Base-by-base conservation (phyloP, 2,113 vertebrate species). In the Triplophysa rosa region DNA sequence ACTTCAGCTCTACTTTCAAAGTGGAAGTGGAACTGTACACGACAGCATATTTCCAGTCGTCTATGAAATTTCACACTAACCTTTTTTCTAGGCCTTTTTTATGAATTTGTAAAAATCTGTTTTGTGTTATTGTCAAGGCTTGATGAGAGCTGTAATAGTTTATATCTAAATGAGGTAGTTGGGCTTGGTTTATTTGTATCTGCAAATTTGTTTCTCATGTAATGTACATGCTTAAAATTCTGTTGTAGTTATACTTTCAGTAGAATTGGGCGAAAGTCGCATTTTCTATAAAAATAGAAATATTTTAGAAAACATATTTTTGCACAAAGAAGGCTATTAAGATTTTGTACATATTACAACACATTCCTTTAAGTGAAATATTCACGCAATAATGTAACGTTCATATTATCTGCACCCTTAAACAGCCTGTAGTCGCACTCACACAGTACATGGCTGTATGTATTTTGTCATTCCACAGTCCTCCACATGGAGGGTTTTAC, bases 61-160 rank as follows among this genome's bases (percentile, higher is more conserved):
- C 56, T 42, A 14, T 17, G 40, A 47, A 37, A 63, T 74, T 74
- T 63, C 71, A 74, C 71, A 74, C 58, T 63, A 74, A 47, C 4
- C 6, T 62, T 11, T n/a, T n/a, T 58, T 58, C 8, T 21, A 52
- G 49, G 17, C 8, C 10, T 8, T 21, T 56, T 74, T 17, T 8
- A 19, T 26, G 33, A 47, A 23, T n/a, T 21, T 59, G 7, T 16
- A 3, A 8, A 56, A 1, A 13, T 72, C 13, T 72, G 0, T 40
- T 26, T 71, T 71, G 10, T 70, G 4, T 23, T 52, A 3, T 52
- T 4, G 11, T 68, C 21, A 10, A n/a, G 19, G 24, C 47, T 54
- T 29, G 24, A 26, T 19, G 17, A n/a, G 16, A 19, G 5, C 49
- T 37, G 68, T 56, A 7, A 33, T 7, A 13, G 67, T 33, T 26